Conservation (phyloP, 1,140 invertebrate species). For the Drosophila baimaii region DNA sequence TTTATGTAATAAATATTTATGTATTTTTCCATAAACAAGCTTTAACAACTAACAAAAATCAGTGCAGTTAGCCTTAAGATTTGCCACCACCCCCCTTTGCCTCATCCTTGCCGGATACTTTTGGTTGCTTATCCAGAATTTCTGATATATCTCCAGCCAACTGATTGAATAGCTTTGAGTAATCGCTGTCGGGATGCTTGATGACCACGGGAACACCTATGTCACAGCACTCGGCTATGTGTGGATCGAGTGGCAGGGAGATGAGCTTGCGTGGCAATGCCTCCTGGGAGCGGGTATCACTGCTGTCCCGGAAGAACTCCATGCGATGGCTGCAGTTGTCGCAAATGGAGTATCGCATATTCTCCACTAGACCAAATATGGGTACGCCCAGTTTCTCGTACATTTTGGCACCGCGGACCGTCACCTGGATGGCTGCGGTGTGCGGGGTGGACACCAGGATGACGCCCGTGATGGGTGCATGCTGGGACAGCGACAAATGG, state of each 20-base stretch:
- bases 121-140: slow-evolving; percentile 22
- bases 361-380: slow-evolving; percentile 92
- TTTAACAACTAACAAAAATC: slow-evolving; percentile 6
- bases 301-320: slow-evolving; percentile 85
- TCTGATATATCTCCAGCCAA: slow-evolving; percentile 48
- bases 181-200: slow-evolving; percentile 86
- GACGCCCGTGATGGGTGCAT: slow-evolving; percentile 91
- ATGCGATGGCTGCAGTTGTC: slow-evolving; percentile 88
- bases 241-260: slow-evolving; percentile 90
- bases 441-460: slow-evolving; percentile 95
- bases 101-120: background rate
- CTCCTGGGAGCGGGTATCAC: slow-evolving; percentile 84
- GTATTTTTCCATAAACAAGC: background rate
- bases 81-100: background rate
- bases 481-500: slow-evolving; percentile 94
- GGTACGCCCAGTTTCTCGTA: slow-evolving; percentile 92
- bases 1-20: background rate
- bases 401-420: slow-evolving; percentile 91
- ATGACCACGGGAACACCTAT: slow-evolving; percentile 91
- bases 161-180: slow-evolving; percentile 60
- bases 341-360: slow-evolving; percentile 92
- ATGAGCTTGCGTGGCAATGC: slow-evolving; percentile 85
- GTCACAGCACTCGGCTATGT: slow-evolving; percentile 90
- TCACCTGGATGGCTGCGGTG: slow-evolving; percentile 91
- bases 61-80: background rate